Evolutionary conservation across 2,797 vertebrate genomes (phyloP).

Genomic region (Bradypodion pumilum): DNA sequence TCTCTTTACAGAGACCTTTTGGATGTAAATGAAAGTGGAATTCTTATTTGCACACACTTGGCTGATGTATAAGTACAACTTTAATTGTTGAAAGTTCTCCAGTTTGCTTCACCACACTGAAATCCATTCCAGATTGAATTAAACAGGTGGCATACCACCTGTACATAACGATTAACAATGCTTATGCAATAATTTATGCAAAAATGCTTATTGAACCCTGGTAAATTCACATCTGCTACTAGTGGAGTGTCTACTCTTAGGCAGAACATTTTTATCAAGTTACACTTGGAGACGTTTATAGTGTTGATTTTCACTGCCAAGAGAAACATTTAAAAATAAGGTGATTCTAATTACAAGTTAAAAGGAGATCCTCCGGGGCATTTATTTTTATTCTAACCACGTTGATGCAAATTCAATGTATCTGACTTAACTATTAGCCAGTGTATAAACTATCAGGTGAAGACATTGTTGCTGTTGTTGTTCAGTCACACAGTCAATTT

Average conservation of each 20-base stretch:
- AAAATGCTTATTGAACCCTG: constrained; percentile 67
- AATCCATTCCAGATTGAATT: constrained; percentile 73
- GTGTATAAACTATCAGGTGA: neutral
- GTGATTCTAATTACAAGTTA: neutral
- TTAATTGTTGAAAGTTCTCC: constrained; percentile 36
- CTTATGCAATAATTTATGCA: constrained; percentile 72
- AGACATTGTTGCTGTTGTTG: too few relatives aligned
- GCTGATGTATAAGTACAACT: constrained; percentile 50
- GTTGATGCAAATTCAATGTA: neutral
- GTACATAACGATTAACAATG: constrained; percentile 73
- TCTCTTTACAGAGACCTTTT: constrained; percentile 27
- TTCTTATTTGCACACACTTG: constrained; percentile 60
- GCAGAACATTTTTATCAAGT: constrained; percentile 47
- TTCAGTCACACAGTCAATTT: too few relatives aligned
- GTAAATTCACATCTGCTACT: constrained; percentile 71
- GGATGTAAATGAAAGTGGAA: constrained; percentile 43
- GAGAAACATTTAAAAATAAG: constrained; percentile 22
- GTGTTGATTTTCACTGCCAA: constrained; percentile 42
- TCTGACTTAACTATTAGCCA: neutral
- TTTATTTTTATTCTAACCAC: neutral
- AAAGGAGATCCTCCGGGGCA: neutral
- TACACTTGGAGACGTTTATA: constrained; percentile 31
- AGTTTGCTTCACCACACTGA: constrained; percentile 67
- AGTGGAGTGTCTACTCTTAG: constrained; percentile 36
- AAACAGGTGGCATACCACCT: constrained; percentile 74